Evolutionary conservation across 2,113 vertebrate genomes (phyloP).

Genomic region (Tachuris rubrigastra): DNA sequence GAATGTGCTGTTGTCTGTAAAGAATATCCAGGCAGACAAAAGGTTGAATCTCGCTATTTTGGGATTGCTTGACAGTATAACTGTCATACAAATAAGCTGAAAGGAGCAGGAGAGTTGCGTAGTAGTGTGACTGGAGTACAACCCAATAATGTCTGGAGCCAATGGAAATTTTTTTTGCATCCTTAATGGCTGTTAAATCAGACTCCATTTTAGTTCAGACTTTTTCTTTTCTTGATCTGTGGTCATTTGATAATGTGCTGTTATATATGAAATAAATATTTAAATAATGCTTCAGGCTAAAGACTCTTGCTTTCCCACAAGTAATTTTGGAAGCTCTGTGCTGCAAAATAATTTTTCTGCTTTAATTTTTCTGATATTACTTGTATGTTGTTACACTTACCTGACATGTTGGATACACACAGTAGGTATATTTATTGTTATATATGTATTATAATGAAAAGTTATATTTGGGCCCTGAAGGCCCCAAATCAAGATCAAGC

Average conservation of each 20-base stretch:
- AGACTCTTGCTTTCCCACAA: rapidly evolving
- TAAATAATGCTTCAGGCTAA: neutral
- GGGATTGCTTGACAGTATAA: neutral
- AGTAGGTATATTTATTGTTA: neutral
- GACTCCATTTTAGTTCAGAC: neutral
- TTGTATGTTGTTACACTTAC: neutral
- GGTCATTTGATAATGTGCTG: neutral
- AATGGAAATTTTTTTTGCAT: neutral
- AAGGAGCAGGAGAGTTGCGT: rapidly evolving
- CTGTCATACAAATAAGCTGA: neutral
- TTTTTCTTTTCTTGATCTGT: neutral
- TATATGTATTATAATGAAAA: neutral
- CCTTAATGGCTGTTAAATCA: neutral
- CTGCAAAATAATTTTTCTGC: neutral
- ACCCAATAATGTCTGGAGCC: neutral
- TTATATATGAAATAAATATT: neutral
- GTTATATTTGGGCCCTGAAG: neutral
- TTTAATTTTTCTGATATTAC: neutral
- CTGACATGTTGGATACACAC: neutral
- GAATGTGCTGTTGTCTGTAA: neutral
- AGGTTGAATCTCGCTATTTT: neutral
- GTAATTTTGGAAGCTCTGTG: neutral
- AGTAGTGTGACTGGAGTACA: rapidly evolving
- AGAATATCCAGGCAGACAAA: neutral
- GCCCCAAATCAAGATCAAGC: neutral